Conservation (phyloP, 2,113 vertebrate genomes). For the Cnemophilus loriae region DNA sequence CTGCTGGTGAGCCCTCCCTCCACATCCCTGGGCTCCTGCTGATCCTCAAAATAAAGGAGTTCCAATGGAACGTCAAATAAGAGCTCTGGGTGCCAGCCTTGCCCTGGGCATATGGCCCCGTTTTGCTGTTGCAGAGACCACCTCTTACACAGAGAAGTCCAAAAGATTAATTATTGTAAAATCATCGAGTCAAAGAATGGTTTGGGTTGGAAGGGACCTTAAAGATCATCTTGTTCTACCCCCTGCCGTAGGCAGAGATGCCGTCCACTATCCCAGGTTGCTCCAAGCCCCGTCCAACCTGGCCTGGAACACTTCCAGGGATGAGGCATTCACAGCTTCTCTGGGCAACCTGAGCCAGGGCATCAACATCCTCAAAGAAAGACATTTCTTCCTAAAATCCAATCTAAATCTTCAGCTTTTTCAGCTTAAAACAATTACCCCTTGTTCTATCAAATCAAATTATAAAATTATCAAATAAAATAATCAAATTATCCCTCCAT, state of each 20-base stretch:
- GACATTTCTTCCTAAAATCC: not conserved
- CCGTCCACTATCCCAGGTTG: not conserved
- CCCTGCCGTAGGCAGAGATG: not conserved
- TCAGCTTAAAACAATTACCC: not conserved
- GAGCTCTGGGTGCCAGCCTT: not conserved
- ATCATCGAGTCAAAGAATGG: accelerated
- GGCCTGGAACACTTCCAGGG: not conserved
- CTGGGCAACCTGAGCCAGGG: not conserved
- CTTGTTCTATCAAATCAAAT: not conserved
- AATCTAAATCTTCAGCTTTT: not conserved
- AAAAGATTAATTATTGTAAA: not conserved
- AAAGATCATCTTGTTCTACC: not conserved
- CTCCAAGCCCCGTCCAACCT: not conserved
- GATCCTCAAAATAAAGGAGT: not conserved
- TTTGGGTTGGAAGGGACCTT: not conserved
- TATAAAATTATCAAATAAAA: too few species aligned
- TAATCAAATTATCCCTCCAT: not conserved
- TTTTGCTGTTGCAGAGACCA: not conserved
- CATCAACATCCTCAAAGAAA: not conserved
- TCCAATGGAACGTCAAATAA: not conserved
- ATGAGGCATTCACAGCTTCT: not conserved
- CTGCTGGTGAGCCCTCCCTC: not conserved
- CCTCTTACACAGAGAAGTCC: not conserved
- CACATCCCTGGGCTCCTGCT: not conserved
- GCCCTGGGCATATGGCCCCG: accelerated